Base-by-base conservation (phyloP, 2,888 invertebrate species). In the Drosophila mimetica region DNA sequence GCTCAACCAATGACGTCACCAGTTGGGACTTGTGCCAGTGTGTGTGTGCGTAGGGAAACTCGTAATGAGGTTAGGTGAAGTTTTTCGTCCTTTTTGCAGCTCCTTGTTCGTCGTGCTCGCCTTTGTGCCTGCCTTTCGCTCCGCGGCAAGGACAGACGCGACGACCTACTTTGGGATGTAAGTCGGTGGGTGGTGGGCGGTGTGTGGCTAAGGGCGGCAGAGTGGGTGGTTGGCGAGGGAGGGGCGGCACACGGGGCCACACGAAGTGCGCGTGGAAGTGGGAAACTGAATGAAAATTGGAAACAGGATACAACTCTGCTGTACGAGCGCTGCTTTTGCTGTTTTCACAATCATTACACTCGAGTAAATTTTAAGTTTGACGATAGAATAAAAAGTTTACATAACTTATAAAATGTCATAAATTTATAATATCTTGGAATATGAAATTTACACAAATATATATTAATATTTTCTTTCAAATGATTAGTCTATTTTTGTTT, bases 1-100 rank as follows among this genome's bases (percentile, higher is more conserved):
- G 75, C 77, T 57, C 63, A 77, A 87, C 89, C 89, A 87, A 88
- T 87, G 87, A 87, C 87, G 87, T 87, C 87, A 87, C 78, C 73
- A 71, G 39, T 50, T 25, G 34, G 48, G 7, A 14, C 8, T 5
- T 7, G 14, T 14, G 34, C 13, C 1, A 6, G 36, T 36, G 37
- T 37, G 37, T 39, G 39, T 39, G 54, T 54, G 53, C 67, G 50
- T 67, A 44, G 48, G 37, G 41, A 44, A 41, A 60, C 73, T 81
- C 79, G 76, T 81, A 79, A 86, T 84, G 81, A 86, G 86, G 84
- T 86, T 84, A 79, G 81, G 79, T 74, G 79, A 83, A 83, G 84
- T 86, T 77, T 80, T 86, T 86, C 75, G 61, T 61, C 37, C 59
- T 32, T 61, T 41, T 58, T 60, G 28, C 57, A 44, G 61, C 41